phyloP scores from a whole-genome alignment of 2,113 vertebrate species.

The Hydropotes inermis region DNA sequence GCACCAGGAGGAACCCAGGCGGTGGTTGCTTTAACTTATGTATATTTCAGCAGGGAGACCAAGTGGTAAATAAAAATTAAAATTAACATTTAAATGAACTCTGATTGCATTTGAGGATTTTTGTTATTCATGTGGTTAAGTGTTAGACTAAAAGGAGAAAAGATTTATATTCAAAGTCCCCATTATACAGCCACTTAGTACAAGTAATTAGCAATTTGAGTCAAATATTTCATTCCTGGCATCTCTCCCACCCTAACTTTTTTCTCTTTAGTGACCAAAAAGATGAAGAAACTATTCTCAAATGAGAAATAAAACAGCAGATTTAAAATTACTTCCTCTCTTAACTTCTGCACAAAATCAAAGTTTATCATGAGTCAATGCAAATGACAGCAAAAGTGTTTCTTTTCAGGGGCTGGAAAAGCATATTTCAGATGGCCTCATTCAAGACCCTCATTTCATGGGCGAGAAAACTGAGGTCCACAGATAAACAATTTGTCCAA shows the following conservation, averaged over 20 bases:
- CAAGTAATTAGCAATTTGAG: constrained; percentile 5
- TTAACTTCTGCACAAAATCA: not conserved
- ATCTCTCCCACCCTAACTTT: not conserved
- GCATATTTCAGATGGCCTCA: not conserved
- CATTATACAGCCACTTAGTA: constrained; percentile 3
- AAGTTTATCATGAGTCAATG: not conserved
- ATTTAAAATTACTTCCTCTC: not conserved
- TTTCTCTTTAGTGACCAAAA: not conserved
- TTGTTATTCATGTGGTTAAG: constrained; percentile 22
- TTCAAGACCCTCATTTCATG: not conserved
- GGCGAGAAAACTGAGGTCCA: not conserved
- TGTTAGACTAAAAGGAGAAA: not conserved
- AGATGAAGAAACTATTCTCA: not conserved
- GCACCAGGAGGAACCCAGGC: not conserved
- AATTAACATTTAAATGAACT: constrained; percentile 70
- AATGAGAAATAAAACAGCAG: not conserved
- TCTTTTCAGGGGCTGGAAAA: not conserved
- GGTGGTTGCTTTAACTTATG: not conserved
- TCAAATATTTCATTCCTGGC: not conserved
- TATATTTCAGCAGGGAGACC: constrained; percentile 33
- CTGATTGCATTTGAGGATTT: constrained; percentile 45
- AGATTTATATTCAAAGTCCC: constrained; percentile 31
- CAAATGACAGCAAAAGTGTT: not conserved
- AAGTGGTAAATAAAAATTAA: constrained; percentile 59
- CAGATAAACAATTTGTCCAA: not conserved